Percentiles rank a stretch among this genome's conserved stretches.
Evolutionary conservation across 2,888 invertebrate species (phyloP).

Genomic region (Nemapogon koenigi): DNA sequence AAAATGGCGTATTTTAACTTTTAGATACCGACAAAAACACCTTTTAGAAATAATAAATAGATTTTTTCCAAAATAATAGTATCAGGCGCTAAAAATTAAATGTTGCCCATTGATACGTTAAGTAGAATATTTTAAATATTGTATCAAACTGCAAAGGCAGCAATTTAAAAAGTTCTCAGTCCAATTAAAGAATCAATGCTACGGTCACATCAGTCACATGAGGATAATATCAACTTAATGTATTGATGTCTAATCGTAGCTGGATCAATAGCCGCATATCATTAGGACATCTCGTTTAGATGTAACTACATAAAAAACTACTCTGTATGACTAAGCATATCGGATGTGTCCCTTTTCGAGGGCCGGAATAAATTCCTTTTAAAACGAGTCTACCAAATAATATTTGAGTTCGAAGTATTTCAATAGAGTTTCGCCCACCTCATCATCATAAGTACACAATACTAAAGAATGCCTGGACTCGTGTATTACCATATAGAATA

Average conservation of each 20-base stretch:
- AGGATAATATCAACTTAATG: slow-evolving; percentile 7
- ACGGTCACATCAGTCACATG: too few relatives aligned
- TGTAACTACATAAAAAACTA: slow-evolving; percentile 5
- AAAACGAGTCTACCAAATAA: slow-evolving; percentile 44
- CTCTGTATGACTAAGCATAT: slow-evolving; percentile 37
- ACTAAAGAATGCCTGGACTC: slow-evolving; percentile 39
- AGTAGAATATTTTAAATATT: too few relatives aligned
- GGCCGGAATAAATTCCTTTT: slow-evolving; percentile 49
- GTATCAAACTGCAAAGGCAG: too few relatives aligned
- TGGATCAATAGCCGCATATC: slow-evolving; percentile 2
- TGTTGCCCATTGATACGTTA: too few relatives aligned
- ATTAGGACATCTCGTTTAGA: slow-evolving; percentile 3
- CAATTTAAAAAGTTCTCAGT: too few relatives aligned
- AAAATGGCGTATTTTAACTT: too few relatives aligned
- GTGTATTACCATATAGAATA: slow-evolving; percentile 51
- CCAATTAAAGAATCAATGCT: too few relatives aligned
- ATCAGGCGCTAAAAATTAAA: too few relatives aligned
- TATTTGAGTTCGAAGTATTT: slow-evolving; percentile 50
- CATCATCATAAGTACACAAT: slow-evolving; percentile 58
- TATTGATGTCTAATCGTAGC: slow-evolving; percentile 6
- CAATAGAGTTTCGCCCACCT: slow-evolving; percentile 60
- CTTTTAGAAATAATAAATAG: too few relatives aligned
- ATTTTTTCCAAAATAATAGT: too few relatives aligned
- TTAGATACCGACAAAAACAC: too few relatives aligned
- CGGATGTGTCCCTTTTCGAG: slow-evolving; percentile 35